Base-by-base conservation (phyloP, 1,140 invertebrate genomes). In the Drosophila sucinea region DNA sequence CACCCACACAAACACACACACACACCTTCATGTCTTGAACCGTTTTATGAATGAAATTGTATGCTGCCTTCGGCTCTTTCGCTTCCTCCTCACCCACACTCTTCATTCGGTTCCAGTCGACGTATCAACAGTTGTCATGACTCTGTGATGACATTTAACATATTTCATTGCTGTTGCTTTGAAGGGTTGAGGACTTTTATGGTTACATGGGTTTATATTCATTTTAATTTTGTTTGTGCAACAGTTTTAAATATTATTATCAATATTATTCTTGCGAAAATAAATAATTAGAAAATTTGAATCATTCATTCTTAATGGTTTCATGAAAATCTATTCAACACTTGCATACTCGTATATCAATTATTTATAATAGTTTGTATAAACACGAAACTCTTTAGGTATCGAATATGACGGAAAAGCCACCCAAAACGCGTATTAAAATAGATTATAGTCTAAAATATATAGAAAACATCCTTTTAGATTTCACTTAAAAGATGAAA, bases 31-130 rank as follows among this genome's bases (percentile, higher is more conserved):
- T 60, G 66, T 47, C 58, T 17, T 8, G 29, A 55, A 56, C 29
- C 10, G 55, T 38, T 77, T 79, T 64, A 89, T 87, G 83, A 87
- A 87, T 87, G 83, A 87, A 87, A 73, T 60, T 67, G 29, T 63
- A 33, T 10, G 32, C 56, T 44, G 23, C 29, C 33, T 29, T 11
- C 38, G 29, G 17, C 30, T 30, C n/a, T 41, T 33, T 17, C 64
- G 10, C 32, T 35, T 30, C 4, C 65, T 38, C 4, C 27, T 51
- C 4, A 11, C 2, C 41, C 11, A 6, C 60, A 5, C 25, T 29
- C 10, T 41, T 41, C 58, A 27, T 17, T 29, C 6, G 2, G 4
- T 41, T 6, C 38, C 27, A 41, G 7, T 17, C 11, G 35, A 41
- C 25, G 35, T 61, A 61, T 61, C 60, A 61, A 61, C 60, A 61